These are phyloP conservation scores for Oscheius sp. DNA, from an alignment of 2,888 invertebrate genomes.

Conservation along the genomic window DNA sequence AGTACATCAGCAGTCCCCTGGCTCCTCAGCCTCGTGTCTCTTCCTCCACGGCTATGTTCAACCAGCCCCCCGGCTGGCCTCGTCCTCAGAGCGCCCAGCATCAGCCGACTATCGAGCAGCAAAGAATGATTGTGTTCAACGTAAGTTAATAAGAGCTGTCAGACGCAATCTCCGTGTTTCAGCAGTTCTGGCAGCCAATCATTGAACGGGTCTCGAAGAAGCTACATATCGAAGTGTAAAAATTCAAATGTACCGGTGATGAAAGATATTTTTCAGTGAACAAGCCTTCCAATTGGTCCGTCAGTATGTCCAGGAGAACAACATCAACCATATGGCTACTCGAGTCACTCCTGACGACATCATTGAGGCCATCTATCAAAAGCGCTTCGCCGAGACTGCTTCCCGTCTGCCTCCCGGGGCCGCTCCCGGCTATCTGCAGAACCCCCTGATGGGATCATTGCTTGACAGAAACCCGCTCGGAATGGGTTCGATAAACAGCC, in stretches of 20 bases:
- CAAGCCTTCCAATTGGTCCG: slow-evolving; percentile 9
- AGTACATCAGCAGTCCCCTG: slow-evolving; percentile 23
- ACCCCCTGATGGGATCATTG: slow-evolving; percentile 36
- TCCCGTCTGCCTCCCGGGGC: slow-evolving; percentile 42
- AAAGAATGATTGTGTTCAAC: slow-evolving; percentile 9
- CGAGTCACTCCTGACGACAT: slow-evolving; percentile 19
- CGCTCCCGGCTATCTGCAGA: slow-evolving; percentile 40
- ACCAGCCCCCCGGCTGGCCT: slow-evolving; percentile 31
- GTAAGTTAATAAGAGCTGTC: slow-evolving; percentile 6
- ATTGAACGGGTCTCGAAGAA: slow-evolving; percentile 16
- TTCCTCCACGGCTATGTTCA: neutral
- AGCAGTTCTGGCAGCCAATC: slow-evolving; percentile 9
- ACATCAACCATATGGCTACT: neutral
- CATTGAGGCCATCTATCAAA: slow-evolving; percentile 26
- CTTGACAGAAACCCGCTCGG: slow-evolving; percentile 33
- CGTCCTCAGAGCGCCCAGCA: slow-evolving; percentile 33
- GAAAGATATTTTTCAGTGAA: slow-evolving; percentile 15
- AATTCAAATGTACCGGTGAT: neutral
- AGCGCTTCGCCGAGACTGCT: slow-evolving; percentile 6
- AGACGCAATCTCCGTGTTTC: neutral
- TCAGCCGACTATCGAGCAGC: slow-evolving; percentile 15
- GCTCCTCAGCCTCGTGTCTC: neutral
- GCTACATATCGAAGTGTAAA: slow-evolving; percentile 29
- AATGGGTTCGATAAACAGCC: neutral
- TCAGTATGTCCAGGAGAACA: slow-evolving; percentile 21